These are phyloP conservation scores for Bergia sp. DNA, from an alignment of 92 coral and sea anemone genomes.

Conservation along the genomic window DNA sequence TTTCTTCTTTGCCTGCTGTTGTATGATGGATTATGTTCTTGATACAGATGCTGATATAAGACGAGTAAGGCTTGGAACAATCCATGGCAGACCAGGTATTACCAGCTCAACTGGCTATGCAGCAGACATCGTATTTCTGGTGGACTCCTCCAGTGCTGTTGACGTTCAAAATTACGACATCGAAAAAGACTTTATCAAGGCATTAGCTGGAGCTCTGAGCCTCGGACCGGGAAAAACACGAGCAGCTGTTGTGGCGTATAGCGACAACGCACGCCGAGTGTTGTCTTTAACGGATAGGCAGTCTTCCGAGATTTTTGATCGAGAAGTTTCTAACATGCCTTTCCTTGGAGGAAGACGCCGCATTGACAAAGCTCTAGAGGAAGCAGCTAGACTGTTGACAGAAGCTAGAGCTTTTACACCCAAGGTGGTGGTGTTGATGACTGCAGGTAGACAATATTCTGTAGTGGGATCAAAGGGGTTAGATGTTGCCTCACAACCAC, in stretches of 20 bases:
- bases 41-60: not conserved
- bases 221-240: constrained; percentile 64
- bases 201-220: constrained; percentile 60
- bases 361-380: constrained; percentile 71
- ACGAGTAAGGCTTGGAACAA: not conserved
- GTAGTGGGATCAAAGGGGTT: constrained; percentile 33
- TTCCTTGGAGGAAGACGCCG: constrained; percentile 68
- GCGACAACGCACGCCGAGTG: constrained; percentile 48
- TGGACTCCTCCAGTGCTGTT: constrained; percentile 72
- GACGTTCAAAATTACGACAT: constrained; percentile 57
- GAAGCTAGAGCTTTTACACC: constrained; percentile 63
- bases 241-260: constrained; percentile 68
- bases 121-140: constrained; percentile 65
- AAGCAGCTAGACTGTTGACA: constrained; percentile 52
- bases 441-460: constrained; percentile 67
- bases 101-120: not conserved
- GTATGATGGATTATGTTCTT: not conserved
- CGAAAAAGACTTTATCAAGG: constrained; percentile 67
- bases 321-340: constrained; percentile 57
- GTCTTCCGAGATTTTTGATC: constrained; percentile 38
- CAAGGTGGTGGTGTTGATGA: constrained; percentile 69
- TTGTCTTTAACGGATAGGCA: constrained; percentile 45
- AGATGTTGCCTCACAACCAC: constrained; percentile 54
- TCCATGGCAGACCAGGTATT: constrained; percentile 14
- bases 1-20: not conserved